These are phyloP conservation scores for Vanacampus margaritifer DNA, from an alignment of 2,113 vertebrate species.

Conservation along the genomic window DNA sequence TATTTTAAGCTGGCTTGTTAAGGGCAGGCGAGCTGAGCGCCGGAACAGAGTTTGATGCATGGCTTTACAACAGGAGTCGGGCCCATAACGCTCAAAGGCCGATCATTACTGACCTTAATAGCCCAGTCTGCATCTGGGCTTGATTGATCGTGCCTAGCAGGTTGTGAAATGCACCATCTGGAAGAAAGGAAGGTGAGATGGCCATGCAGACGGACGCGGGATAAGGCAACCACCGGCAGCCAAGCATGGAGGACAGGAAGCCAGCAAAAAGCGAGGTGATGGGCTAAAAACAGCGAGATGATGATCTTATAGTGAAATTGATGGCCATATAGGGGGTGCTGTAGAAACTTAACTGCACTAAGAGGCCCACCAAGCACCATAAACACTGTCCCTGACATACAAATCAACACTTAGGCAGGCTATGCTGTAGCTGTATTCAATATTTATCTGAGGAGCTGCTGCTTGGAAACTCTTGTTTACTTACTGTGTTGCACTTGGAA, in stretches of 20 bases:
- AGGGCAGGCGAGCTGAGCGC: slow-evolving; percentile 70
- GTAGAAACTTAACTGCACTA: slow-evolving; percentile 75
- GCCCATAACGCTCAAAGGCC: slow-evolving; percentile 75
- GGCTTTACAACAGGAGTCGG: slow-evolving; percentile 66
- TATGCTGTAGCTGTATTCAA: slow-evolving; percentile 66
- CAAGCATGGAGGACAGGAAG: slow-evolving; percentile 48
- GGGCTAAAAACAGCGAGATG: slow-evolving; percentile 33
- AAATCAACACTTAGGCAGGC: slow-evolving; percentile 76
- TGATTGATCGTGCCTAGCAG: slow-evolving; percentile 78
- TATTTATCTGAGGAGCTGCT: slow-evolving; percentile 72
- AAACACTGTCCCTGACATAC: slow-evolving; percentile 77
- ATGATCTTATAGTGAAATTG: slow-evolving; percentile 67
- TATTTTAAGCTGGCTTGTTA: slow-evolving; percentile 84
- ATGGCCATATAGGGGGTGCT: slow-evolving; percentile 71
- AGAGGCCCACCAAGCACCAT: slow-evolving; percentile 74
- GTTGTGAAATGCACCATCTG: slow-evolving; percentile 82
- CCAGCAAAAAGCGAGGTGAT: slow-evolving; percentile 34
- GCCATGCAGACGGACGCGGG: slow-evolving; percentile 54
- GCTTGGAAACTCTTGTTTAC: slow-evolving; percentile 73
- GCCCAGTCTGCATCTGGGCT: slow-evolving; percentile 65
- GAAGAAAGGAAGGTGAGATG: slow-evolving; percentile 73
- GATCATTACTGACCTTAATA: slow-evolving; percentile 73
- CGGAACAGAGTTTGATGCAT: slow-evolving; percentile 66
- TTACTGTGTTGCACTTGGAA: slow-evolving; percentile 41
- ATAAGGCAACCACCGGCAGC: slow-evolving; percentile 63